Evolutionary conservation across 2,888 invertebrate genomes (phyloP), one percentile per base, ranked within the genome.

Genomic region (Monopis laevigella): DNA sequence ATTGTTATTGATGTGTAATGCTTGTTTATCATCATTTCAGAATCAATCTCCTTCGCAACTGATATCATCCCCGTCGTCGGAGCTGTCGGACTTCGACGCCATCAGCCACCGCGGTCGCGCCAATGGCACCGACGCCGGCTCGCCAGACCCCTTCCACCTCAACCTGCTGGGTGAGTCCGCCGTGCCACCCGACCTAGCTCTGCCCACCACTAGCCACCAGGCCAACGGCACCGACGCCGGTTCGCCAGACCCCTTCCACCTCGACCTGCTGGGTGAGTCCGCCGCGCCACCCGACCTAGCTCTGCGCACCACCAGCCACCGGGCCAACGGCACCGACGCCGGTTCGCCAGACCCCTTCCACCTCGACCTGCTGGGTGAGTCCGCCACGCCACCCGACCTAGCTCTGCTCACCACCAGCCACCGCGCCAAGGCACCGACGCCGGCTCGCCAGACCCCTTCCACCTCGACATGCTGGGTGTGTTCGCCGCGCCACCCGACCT

Each of bases 71-170:
- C 84, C 88, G 2, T 80, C 85, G 2, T 85, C 87, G 4, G 92
- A 92, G 65, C 82, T 93, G 62, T 93, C 93, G 66, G 93, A 94
- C 64, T 94, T 94, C 71, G 93, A 93, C 69, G 85, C 90, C 47
- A 87, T 94, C 49, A 90, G 90, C 45, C 92, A 92, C 77, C 85
- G 93, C 45, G 87, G 86, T 58, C 82, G 71, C 55, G 61, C 68
- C 50, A 55, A 54, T 54, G 42, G 45, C 38, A 36, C 24, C 38
- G 27, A 56, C 62, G 47, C 59, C 64, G 42, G 55, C 52, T 56
- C 81, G 12, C 63, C 81, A 6, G 89, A 90, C 68, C 89, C 89
- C 41, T 90, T 91, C 65, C 90, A 90, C 62, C 75, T 90, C 51
- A 81, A 82, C 43, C 66, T 81, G 2, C 70, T 90, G 8, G 85